phyloP scores from a whole-genome alignment of 2,797 vertebrate species.

The Notolepis coatsorum region DNA sequence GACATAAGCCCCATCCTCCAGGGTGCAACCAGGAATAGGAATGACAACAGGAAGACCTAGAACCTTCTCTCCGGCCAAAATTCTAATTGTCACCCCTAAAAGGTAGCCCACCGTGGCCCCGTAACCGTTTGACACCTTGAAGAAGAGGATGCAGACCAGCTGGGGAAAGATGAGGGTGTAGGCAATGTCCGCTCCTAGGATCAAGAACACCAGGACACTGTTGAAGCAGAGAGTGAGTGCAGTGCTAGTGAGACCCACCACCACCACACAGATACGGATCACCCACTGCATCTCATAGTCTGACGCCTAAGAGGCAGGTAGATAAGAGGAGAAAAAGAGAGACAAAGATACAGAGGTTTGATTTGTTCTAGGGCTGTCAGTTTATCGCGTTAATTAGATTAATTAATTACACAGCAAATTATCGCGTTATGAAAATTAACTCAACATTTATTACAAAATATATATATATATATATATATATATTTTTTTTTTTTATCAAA shows the following conservation, averaged over 20 bases:
- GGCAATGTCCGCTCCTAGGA: constrained; percentile 70
- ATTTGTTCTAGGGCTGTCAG: too few species aligned
- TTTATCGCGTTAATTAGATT: too few species aligned
- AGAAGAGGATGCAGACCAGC: constrained; percentile 70
- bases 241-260: constrained; percentile 53
- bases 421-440: too few species aligned
- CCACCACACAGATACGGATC: constrained; percentile 66
- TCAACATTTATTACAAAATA: too few species aligned
- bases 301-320: constrained; percentile 53
- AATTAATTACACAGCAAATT: too few species aligned
- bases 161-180: constrained; percentile 74
- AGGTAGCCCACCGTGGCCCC: constrained; percentile 63
- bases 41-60: constrained; percentile 54
- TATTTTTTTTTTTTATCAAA: too few species aligned
- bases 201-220: constrained; percentile 69
- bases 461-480: too few species aligned
- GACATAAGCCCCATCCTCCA: constrained; percentile 31
- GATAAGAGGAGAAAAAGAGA: background rate
- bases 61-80: background rate
- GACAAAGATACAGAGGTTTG: background rate
- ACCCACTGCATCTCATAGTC: constrained; percentile 69
- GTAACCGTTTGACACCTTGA: constrained; percentile 61
- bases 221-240: constrained; percentile 60
- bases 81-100: background rate
- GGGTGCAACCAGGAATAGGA: constrained; percentile 55